Conservation (phyloP, 2,888 invertebrate species). For the Alsophila aescularia region DNA sequence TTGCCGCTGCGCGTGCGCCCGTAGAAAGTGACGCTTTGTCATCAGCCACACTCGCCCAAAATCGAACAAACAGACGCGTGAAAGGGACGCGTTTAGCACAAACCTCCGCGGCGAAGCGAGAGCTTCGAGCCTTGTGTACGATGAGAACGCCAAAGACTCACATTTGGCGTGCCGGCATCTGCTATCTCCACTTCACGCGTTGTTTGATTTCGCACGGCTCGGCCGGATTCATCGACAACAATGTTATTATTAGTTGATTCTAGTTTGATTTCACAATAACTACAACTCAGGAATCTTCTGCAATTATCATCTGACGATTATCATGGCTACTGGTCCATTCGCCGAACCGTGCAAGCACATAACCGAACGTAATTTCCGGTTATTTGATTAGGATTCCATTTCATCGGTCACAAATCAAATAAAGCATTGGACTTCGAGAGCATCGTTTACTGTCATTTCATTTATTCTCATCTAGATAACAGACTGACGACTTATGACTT, state of each 20-base stretch:
- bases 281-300: constrained; percentile 28
- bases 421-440: constrained; percentile 28
- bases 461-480: constrained; percentile 22
- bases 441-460: constrained; percentile 28
- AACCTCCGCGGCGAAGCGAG: constrained; percentile 43
- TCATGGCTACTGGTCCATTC: constrained; percentile 52
- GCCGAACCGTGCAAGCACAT: constrained; percentile 49
- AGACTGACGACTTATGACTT: constrained; percentile 8
- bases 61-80: constrained; percentile 61
- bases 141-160: constrained; percentile 42
- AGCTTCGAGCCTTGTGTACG: constrained; percentile 42
- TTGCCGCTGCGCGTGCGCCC: constrained; percentile 77
- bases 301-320: constrained; percentile 47
- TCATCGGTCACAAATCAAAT: constrained; percentile 45
- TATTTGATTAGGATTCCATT: constrained; percentile 59
- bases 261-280: constrained; percentile 39
- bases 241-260: constrained; percentile 4
- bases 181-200: constrained; percentile 48
- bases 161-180: constrained; percentile 58
- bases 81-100: constrained; percentile 48
- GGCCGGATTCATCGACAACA: constrained; percentile 42
- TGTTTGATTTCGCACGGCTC: constrained; percentile 57
- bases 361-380: constrained; percentile 69
- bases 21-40: constrained; percentile 80
- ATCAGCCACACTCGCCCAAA: constrained; percentile 63